Conservation (phyloP, 2,113 vertebrate genomes). For the Tetrao urogallus region DNA sequence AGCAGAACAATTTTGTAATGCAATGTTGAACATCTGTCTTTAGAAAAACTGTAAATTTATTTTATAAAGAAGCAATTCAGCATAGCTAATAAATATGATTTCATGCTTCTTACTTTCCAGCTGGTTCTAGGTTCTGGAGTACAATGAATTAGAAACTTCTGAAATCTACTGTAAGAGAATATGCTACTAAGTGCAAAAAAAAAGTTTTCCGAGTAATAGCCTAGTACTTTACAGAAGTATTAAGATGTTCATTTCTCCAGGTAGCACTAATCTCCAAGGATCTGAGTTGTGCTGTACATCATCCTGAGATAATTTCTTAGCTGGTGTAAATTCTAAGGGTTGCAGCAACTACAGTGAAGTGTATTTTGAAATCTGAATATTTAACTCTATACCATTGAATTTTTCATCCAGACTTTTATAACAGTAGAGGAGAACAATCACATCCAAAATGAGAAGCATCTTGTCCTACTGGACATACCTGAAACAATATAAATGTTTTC, state of each 20-base stretch:
- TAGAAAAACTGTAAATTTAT: constrained; percentile 58
- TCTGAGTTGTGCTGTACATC: not conserved
- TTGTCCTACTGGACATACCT: not conserved
- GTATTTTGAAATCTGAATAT: not conserved
- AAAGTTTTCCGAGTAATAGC: not conserved
- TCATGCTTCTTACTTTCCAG: constrained; percentile 46
- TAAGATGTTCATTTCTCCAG: not conserved
- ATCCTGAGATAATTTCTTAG: not conserved
- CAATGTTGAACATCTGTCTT: constrained; percentile 56
- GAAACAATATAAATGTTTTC: not conserved
- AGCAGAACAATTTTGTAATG: constrained; percentile 32
- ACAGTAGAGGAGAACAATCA: not conserved
- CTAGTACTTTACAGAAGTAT: not conserved
- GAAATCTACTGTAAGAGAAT: constrained; percentile 15
- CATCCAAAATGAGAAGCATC: not conserved
- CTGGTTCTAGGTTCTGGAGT: constrained; percentile 45
- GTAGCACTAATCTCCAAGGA: not conserved
- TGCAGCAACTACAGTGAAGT: not conserved
- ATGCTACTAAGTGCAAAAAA: constrained; percentile 23
- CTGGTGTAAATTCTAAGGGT: not conserved
- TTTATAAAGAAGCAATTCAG: constrained; percentile 53
- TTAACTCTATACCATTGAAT: not conserved
- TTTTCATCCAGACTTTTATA: not conserved
- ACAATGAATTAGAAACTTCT: constrained; percentile 30
- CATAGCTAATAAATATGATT: constrained; percentile 58